These are phyloP conservation scores for Manis crassicaudata DNA, from an alignment of 2,797 vertebrate genomes.

Conservation along the genomic window DNA sequence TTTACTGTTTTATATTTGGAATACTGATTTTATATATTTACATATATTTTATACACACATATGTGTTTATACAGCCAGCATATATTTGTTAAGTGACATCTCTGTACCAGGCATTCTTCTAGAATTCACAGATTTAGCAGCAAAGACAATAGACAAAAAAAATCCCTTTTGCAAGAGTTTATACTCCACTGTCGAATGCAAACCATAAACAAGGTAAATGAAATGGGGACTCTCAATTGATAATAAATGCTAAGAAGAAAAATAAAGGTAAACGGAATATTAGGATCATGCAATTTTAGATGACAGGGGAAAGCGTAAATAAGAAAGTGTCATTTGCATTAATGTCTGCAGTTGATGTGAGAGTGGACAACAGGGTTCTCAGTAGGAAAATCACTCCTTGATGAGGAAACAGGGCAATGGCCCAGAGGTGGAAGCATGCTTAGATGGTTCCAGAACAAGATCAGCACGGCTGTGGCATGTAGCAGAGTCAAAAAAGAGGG, in stretches of 20 bases:
- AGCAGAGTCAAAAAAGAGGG: not conserved
- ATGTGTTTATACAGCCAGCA: slow-evolving; percentile 11
- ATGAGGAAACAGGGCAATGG: not conserved
- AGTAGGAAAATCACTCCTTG: not conserved
- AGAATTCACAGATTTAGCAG: not conserved
- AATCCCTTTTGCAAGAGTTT: not conserved
- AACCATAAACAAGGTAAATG: slow-evolving; percentile 21
- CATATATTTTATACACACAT: not conserved
- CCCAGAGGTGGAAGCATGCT: no score
- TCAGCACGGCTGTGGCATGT: accelerated
- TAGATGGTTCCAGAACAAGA: not conserved
- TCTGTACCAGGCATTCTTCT: not conserved
- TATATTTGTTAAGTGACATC: not conserved
- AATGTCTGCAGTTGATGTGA: not conserved
- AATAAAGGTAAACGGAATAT: not conserved
- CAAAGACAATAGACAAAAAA: slow-evolving; percentile 5
- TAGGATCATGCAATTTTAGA: not conserved
- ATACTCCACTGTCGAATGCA: not conserved
- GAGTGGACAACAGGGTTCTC: not conserved
- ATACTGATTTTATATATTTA: not conserved
- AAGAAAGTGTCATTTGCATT: not conserved
- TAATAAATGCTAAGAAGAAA: not conserved
- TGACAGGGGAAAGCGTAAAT: not conserved
- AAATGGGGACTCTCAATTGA: not conserved
- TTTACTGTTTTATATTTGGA: not conserved